Percentiles rank a stretch among this genome's conserved stretches.
Evolutionary conservation across 2,888 invertebrate genomes (phyloP).

Genomic region (Thysanoteuthis rhombus): DNA sequence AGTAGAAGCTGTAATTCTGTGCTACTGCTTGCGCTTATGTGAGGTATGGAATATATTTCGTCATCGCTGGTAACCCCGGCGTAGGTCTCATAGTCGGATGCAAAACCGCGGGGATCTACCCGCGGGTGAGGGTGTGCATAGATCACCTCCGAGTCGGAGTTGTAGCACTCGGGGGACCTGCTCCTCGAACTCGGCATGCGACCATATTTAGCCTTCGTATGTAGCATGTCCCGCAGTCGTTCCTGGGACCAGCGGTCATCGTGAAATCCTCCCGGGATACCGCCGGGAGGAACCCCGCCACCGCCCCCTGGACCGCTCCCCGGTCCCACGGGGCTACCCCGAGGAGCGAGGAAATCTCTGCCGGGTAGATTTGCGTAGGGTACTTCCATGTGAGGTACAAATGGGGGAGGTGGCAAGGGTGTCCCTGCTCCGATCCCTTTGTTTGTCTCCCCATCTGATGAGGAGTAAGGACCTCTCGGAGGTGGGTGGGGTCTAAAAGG

Average conservation of each 20-base stretch:
- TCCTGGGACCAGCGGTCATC: slow-evolving; percentile 52
- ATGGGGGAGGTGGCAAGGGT: slow-evolving; percentile 20
- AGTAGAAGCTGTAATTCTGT: slow-evolving; percentile 64
- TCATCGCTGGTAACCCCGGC: slow-evolving; percentile 59
- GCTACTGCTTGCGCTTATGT: slow-evolving; percentile 57
- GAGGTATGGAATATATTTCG: slow-evolving; percentile 60
- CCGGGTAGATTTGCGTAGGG: slow-evolving; percentile 27
- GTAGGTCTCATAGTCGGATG: slow-evolving; percentile 62
- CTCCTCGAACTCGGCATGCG: slow-evolving; percentile 69
- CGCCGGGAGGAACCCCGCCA: slow-evolving; percentile 2
- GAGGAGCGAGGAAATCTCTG: slow-evolving; percentile 20
- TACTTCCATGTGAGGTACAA: slow-evolving; percentile 30
- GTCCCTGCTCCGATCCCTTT: slow-evolving; percentile 23
- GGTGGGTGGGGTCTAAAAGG: slow-evolving; percentile 28
- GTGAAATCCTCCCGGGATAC: slow-evolving; percentile 41
- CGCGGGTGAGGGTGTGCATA: slow-evolving; percentile 52
- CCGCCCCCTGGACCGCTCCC: slow-evolving; percentile 14
- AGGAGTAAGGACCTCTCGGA: background rate
- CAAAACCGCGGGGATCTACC: slow-evolving; percentile 56
- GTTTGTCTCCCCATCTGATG: background rate
- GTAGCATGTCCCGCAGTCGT: slow-evolving; percentile 57
- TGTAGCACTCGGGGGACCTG: slow-evolving; percentile 73
- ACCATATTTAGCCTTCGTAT: slow-evolving; percentile 58
- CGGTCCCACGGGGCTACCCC: slow-evolving; percentile 19
- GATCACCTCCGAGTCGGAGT: slow-evolving; percentile 88